Conservation (phyloP, 2,888 invertebrate species). For the Ornithoptera alexandrae region DNA sequence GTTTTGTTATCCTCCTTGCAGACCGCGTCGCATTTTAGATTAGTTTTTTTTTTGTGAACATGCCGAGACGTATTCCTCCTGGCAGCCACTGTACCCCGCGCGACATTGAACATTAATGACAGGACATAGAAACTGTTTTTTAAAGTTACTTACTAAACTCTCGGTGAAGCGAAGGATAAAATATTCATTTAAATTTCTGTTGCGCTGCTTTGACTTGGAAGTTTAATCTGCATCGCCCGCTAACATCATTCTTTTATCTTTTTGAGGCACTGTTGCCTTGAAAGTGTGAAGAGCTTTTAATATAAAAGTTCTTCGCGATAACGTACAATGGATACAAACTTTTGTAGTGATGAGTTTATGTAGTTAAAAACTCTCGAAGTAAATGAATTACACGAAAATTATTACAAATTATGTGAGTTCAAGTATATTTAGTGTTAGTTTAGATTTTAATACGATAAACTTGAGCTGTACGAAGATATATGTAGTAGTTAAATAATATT, state of each 20-base stretch:
- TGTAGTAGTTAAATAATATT: slow-evolving; percentile 27
- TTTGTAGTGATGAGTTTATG: no score
- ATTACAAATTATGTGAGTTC: no score
- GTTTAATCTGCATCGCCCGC: slow-evolving; percentile 22
- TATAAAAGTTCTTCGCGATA: slow-evolving; percentile 50
- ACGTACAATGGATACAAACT: slow-evolving; percentile 32
- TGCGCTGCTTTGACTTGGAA: slow-evolving; percentile 22
- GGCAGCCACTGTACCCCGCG: slow-evolving; percentile 38
- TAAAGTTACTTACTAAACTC: slow-evolving; percentile 6
- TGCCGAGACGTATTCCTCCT: slow-evolving; percentile 48
- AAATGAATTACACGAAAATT: no score
- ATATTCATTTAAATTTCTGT: slow-evolving; percentile 29
- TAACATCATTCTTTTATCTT: slow-evolving; percentile 14
- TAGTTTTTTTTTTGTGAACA: slow-evolving; percentile 59
- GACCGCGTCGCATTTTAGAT: slow-evolving; percentile 72
- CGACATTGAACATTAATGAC: slow-evolving; percentile 56
- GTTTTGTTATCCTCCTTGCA: slow-evolving; percentile 71
- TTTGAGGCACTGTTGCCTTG: slow-evolving; percentile 36
- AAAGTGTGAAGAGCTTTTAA: slow-evolving; percentile 55
- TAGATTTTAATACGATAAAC: no score
- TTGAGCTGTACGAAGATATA: slow-evolving; percentile 32
- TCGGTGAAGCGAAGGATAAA: slow-evolving; percentile 26
- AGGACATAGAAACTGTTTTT: slow-evolving; percentile 40
- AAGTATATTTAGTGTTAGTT: no score
- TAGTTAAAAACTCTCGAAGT: no score